Evolutionary conservation across 2,888 invertebrate species (phyloP), one percentile per base, ranked within the genome.

Genomic region (Brachypterus glaber): DNA sequence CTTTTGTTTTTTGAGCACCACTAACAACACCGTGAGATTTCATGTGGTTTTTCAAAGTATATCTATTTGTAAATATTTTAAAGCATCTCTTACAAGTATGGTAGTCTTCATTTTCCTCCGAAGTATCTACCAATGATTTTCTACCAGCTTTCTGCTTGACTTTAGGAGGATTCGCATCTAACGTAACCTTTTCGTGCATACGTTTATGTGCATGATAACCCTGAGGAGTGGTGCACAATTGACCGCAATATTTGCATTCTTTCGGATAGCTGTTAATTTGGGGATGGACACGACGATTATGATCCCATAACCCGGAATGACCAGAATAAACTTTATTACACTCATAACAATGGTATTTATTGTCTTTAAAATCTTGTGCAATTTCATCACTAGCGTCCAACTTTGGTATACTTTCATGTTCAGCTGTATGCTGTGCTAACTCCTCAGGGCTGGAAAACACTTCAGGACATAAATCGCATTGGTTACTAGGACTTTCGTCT

Each of bases 401-500:
- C 1, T 67, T 66, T 38, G 64, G 63, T 49, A 52, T 49, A 14
- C 40, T 44, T 14, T 56, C 55, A 31, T 60, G 58, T 5, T 5
- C 4, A 4, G 12, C 26, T 21, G 58, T 55, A 39, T 65, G 65
- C 25, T 50, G 46, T 11, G 50, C 45, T 7, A 64, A 41, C 33
- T 61, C 60, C n/a, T 55, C 54, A 34, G 59, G 54, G 7, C 70
- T 72, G 46, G 70, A 72, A 52, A 79, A 78, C 9, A 68, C 66
- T 42, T 74, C 68, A 33, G 74, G 71, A 50, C 80, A 81, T 17
- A 72, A 64, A 12, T 71, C 69, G 44, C 79, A 79, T 51, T 67
- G 69, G 46, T 72, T 68, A 48, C 70, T 70, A 33, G 50, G 48
- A 4, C 53, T 50, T 1, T 64, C 55, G 1, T 59, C 58, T 2